These are phyloP conservation scores for Capitulum mitella DNA, from an alignment of 2,888 invertebrate species.

Conservation along the genomic window DNA sequence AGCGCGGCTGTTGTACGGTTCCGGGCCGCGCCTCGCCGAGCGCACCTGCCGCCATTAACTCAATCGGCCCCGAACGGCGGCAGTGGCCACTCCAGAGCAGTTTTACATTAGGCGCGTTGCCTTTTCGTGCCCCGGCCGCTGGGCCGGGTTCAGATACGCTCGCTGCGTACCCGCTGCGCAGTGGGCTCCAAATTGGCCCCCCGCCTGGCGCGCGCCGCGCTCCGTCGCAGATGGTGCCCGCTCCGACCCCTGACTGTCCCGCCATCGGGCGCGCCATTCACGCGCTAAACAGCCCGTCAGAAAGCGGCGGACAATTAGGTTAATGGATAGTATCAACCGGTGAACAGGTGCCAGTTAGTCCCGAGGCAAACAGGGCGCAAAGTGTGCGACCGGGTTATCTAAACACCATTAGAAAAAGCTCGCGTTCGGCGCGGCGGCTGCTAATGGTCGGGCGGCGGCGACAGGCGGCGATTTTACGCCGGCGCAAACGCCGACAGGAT, in stretches of 20 bases:
- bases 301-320: background rate
- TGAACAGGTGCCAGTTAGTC: background rate
- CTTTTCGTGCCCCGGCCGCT: too few species aligned
- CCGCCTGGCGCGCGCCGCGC: too few species aligned
- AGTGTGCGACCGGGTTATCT: background rate
- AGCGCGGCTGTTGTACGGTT: background rate
- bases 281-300: constrained; percentile 4
- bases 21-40: background rate
- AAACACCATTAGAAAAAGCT: constrained; percentile 5
- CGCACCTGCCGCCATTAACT: background rate
- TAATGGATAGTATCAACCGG: background rate
- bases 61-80: too few species aligned
- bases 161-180: too few species aligned
- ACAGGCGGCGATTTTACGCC: background rate
- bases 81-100: too few species aligned
- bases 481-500: background rate
- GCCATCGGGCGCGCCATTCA: too few species aligned
- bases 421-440: background rate
- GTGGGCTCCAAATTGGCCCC: too few species aligned
- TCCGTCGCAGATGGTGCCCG: too few species aligned
- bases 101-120: too few species aligned
- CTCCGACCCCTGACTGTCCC: too few species aligned
- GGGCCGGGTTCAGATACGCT: too few species aligned
- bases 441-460: background rate
- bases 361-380: background rate